phyloP scores from a whole-genome alignment of 64 coral and sea anemone genomes.

The Dendrophyllia cribrosa region DNA sequence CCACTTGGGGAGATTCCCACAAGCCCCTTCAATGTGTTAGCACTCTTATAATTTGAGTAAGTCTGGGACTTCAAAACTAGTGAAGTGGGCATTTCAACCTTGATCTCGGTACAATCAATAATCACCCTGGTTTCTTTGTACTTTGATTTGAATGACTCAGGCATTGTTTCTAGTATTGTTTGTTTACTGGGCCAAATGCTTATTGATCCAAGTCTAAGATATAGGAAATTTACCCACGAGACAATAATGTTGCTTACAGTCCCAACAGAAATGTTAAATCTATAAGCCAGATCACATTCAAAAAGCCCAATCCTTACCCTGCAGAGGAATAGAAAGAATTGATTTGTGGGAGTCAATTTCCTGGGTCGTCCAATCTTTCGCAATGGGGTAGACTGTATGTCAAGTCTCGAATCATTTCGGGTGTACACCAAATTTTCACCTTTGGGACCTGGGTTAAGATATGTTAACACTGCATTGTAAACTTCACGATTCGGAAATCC shows the following conservation, averaged over 20 bases:
- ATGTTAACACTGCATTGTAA: slow-evolving; percentile 33
- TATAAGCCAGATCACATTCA: slow-evolving; percentile 48
- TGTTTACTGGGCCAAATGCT: slow-evolving; percentile 31
- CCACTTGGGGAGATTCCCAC: slow-evolving; percentile 7
- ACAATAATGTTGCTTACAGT: slow-evolving; percentile 56
- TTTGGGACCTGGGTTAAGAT: slow-evolving; percentile 42
- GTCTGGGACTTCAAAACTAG: not conserved
- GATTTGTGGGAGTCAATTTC: slow-evolving; percentile 8
- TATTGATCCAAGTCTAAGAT: slow-evolving; percentile 52
- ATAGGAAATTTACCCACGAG: slow-evolving; percentile 36
- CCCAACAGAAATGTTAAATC: slow-evolving; percentile 36
- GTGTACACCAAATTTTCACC: slow-evolving; percentile 55
- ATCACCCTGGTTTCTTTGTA: not conserved
- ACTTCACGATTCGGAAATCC: slow-evolving; percentile 44
- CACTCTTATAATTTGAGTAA: slow-evolving; percentile 11
- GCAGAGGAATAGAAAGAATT: slow-evolving; percentile 58
- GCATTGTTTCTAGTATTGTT: not conserved
- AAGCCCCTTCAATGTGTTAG: slow-evolving; percentile 20
- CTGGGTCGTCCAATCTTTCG: slow-evolving; percentile 49
- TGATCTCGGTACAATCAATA: slow-evolving; percentile 43
- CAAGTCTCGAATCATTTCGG: not conserved
- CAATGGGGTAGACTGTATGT: not conserved
- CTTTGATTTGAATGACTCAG: slow-evolving; percentile 12
- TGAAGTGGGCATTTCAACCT: slow-evolving; percentile 15
- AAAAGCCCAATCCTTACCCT: slow-evolving; percentile 40